These are phyloP conservation scores for Chalcis sispes DNA, from an alignment of 2,888 invertebrate genomes.

Conservation along the genomic window DNA sequence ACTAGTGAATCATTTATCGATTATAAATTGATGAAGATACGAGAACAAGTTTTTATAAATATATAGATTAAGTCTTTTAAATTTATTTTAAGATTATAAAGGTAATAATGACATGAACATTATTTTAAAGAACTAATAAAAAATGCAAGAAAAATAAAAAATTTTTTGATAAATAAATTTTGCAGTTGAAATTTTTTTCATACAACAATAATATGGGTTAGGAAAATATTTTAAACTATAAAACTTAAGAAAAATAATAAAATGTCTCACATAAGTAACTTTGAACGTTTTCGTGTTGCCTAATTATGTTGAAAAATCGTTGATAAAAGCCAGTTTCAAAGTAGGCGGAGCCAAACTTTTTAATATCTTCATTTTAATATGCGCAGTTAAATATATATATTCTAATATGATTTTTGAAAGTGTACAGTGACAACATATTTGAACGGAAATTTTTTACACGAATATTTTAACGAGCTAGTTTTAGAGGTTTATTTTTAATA, in stretches of 20 bases:
- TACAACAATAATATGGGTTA: background rate
- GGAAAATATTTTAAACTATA: background rate
- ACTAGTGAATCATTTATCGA: constrained; percentile 19
- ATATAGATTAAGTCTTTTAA: background rate
- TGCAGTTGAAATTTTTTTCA: background rate
- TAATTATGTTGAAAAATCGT: too few species aligned
- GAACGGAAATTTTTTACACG: too few species aligned
- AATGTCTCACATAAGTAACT: too few species aligned
- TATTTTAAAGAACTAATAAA: background rate
- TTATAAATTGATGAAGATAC: background rate
- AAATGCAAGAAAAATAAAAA: background rate
- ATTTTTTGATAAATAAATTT: too few species aligned
- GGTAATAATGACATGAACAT: background rate
- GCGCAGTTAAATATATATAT: too few species aligned
- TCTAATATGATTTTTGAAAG: too few species aligned
- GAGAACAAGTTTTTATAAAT: constrained; percentile 16
- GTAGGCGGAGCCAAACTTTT: constrained; percentile 21
- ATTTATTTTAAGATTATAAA: background rate
- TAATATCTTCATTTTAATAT: too few species aligned
- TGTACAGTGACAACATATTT: too few species aligned
- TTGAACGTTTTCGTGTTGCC: too few species aligned
- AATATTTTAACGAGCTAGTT: too few species aligned
- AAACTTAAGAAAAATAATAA: too few species aligned
- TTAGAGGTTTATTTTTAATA: too few species aligned
- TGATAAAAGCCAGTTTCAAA: constrained; percentile 20